Base-by-base conservation (phyloP, 2,797 vertebrate species). In the Diplodus sargus region DNA sequence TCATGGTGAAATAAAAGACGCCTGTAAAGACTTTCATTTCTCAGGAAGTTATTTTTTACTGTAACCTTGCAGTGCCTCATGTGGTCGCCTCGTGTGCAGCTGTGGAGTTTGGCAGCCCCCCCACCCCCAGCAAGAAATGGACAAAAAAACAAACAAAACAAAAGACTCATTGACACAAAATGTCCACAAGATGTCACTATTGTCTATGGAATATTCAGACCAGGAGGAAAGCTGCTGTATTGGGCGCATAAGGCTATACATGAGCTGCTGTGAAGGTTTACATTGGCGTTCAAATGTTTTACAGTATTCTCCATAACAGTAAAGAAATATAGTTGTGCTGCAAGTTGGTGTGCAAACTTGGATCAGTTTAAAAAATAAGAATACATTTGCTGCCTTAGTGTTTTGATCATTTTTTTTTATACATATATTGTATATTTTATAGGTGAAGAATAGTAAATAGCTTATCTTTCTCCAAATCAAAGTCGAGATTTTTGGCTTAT, bases 181-280 rank as follows among this genome's bases (percentile, higher is more conserved):
- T 34, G 11, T 16, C 87, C 95, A 93, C 92, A 90, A 4, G 90
- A 70, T 87, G 94, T 82, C 93, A 54, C 75, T 87, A 63, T 76
- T 85, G 90, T 81, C 79, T 51, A 64, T 71, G 28, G 48, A 76
- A 82, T 81, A 45, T 0, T 34, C 34, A 34, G 34, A 0, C 3
- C 0, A 1, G 11, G 1, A 9, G 7, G 22, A 34, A 34, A 34
- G 1, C 7, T 12, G 1, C 17, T 4, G 23, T 0, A 6, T 3
- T 45, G 25, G 23, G 16, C 0, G 0, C 8, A 28, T 1, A 18
- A 5, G 1, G 39, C 3, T 0, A 4, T 12, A 12, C 14, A 30
- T 10, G 4, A 39, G 18, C 12, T 18, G 28, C 20, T 63, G 13
- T 51, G 39, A 23, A 17, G 10, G 18, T 5, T 65, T 14, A 53